A percentile compares a stretch with the other conserved stretches of the same genome.
phyloP scores from a whole-genome alignment of 92 coral and sea anemone genomes.

The Bergia puertoricense region DNA sequence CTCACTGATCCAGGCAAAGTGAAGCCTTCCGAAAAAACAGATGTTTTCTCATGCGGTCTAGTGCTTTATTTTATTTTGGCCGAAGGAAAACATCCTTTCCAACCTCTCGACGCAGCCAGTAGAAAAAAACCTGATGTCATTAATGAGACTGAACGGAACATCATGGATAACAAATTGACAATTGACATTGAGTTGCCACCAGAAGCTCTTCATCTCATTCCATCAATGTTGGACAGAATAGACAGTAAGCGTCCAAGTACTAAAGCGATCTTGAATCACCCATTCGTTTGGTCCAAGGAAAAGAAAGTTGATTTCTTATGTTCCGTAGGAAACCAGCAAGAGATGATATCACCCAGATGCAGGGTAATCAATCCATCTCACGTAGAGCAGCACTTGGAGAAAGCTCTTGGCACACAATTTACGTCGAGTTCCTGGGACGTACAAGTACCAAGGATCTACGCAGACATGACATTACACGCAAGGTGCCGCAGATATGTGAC shows the following conservation, averaged over 20 bases:
- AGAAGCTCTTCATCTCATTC: constrained; percentile 39
- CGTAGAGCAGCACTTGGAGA: background rate
- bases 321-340: constrained; percentile 55
- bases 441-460: no score
- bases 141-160: constrained; percentile 42
- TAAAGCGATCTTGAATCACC: constrained; percentile 29
- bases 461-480: no score
- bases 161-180: constrained; percentile 8
- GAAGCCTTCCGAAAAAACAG: constrained; percentile 1
- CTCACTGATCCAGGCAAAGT: background rate
- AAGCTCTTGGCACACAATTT: background rate
- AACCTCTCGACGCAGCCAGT: background rate
- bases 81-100: constrained; percentile 44
- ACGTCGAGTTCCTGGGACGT: background rate
- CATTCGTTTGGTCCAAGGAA: constrained; percentile 47
- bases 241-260: constrained; percentile 38
- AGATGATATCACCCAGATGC: background rate
- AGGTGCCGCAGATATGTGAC: no score
- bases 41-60: constrained; percentile 53
- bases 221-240: constrained; percentile 11
- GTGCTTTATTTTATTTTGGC: constrained; percentile 45
- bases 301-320: constrained; percentile 31
- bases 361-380: background rate
- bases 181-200: constrained; percentile 16
- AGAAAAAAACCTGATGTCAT: background rate